Base-by-base conservation (phyloP, 2,797 vertebrate genomes). In the Poecile montanus region DNA sequence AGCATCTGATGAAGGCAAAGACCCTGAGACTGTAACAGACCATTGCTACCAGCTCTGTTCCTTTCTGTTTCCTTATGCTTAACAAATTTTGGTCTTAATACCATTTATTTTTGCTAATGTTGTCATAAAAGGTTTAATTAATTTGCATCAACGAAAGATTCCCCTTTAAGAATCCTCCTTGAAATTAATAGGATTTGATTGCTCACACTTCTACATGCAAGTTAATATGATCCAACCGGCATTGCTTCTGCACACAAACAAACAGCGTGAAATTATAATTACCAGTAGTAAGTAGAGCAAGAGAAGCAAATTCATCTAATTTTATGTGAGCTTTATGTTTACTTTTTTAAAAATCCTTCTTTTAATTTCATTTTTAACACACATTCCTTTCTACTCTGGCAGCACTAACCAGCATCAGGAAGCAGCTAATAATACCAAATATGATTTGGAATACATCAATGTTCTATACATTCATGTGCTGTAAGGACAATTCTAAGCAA, bases 241-340 rank as follows among this genome's bases (percentile, higher is more conserved):
- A 83, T 68, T 88, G 60, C 62, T 94, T 79, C 80, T 70, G 79
- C 88, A 84, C 68, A 72, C 88, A 95, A 95, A 94, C 91, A 96
- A 95, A 85, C 82, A 87, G 79, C 47, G 9, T 95, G 91, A 97
- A 96, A 97, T 97, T 92, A 77, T 84, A 96, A 96, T 95, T 95
- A 74, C 72, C 83, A 85, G 72, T 95, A 81, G 54, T 83, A 96
- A 94, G 79, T 66, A 93, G 82, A 94, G 68, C 81, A 95, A 94
- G 89, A 90, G 66, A 90, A 86, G 38, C 7, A 94, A 80, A 92
- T 90, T 76, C 8, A 2, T 79, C 88, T 88, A 62, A 86, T 95
- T 95, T 96, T 76, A 92, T 93, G 74, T 58, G 95, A 94, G 74
- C 1, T 91, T 77, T 75, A 85, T 62, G 36, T 72, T 36, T 81